Base-by-base conservation (phyloP, 2,113 vertebrate species). In the Ciconia boyciana region DNA sequence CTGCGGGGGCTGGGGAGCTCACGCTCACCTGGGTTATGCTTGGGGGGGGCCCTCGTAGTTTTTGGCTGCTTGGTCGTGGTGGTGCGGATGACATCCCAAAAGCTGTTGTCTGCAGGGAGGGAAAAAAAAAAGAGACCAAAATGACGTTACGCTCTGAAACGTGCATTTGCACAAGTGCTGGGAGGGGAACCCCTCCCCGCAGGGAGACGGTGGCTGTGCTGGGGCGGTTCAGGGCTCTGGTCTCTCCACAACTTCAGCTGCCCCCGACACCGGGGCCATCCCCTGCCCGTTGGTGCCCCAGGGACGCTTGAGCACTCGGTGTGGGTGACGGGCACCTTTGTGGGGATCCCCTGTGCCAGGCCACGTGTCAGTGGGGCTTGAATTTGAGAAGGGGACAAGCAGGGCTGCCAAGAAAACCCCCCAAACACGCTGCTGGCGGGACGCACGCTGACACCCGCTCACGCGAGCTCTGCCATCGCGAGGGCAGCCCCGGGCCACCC, bases 41-140 rank as follows among this genome's bases (percentile, higher is more conserved):
- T 97, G 43, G 91, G 96, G 16, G 98, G 96, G 5, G 94, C 60
- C 85, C 80, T 97, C 3, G 98, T 98, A 3, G 90, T 92, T 95
- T 77, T 96, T 5, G 98, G 98, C 82, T 92, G 96, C 91, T 81
- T 98, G 64, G 97, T 98, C 1, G 98, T 97, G 55, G 96, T 98
- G 85, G 94, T 98, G 55, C 7, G 93, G 54, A 96, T 57, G 39
- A 70, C 91, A 46, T 97, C 91, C 97, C 97, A 94, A 80, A 92
- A 41, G 71, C 60, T 31, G 2, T 1, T 89, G 52, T 97, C 96
- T 89, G 96, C 83, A 87, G n/a, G n/a, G 28, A 61, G 26, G 16
- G 6, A 0, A 2, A 4, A 52, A 32, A 65, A 51, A 34, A 34
- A 58, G 24, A 87, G 11, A 31, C 28, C 24, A 54, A 55, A 51